These are phyloP conservation scores for Polydrusus pterygomalis DNA, from an alignment of 2,888 invertebrate species.

Conservation along the genomic window DNA sequence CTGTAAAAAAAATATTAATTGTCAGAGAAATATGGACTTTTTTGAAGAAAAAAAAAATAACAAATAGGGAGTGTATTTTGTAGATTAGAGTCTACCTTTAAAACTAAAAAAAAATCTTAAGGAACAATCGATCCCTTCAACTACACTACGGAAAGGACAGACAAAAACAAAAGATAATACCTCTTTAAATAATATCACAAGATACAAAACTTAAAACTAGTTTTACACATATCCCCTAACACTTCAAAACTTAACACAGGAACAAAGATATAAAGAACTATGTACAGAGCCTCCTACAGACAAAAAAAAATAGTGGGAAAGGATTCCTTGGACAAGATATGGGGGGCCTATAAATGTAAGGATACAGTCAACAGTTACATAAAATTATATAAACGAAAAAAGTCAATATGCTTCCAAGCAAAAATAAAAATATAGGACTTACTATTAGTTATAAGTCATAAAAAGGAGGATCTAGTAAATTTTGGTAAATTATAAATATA, in stretches of 20 bases:
- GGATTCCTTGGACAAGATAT: conserved; percentile 18
- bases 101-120: conserved; percentile 38
- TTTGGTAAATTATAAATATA: no score
- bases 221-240: conserved; percentile 45
- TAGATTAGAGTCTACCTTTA: conserved; percentile 46
- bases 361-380: conserved; percentile 7
- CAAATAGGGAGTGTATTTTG: not conserved
- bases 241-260: conserved; percentile 58
- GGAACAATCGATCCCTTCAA: conserved; percentile 45
- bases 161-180: conserved; percentile 56
- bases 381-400: conserved; percentile 9
- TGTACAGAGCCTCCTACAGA: conserved; percentile 41
- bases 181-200: conserved; percentile 62
- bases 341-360: conserved; percentile 7
- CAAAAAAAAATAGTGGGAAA: not conserved
- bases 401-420: not conserved
- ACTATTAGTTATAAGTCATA: not conserved
- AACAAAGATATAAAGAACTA: conserved; percentile 59
- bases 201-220: conserved; percentile 55
- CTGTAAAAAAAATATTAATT: no score
- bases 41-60: no score
- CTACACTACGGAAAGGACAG: conserved; percentile 48
- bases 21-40: no score
- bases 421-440: not conserved
- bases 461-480: not conserved